These are phyloP conservation scores for Acrocephalus scirpaceus DNA, from an alignment of 2,797 vertebrate species.

Conservation along the genomic window DNA sequence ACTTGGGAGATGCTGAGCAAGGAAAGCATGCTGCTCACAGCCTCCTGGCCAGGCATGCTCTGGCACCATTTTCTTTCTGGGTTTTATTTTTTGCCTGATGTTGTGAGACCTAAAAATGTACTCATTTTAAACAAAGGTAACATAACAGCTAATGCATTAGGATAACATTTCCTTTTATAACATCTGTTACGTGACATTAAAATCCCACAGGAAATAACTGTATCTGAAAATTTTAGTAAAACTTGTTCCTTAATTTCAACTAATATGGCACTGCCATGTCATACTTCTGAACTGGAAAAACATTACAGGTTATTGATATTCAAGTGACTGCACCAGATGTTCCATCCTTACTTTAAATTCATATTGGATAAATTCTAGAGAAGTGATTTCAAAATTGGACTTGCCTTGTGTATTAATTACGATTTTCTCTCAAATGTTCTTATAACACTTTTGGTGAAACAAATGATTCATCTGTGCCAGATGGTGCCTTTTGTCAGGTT, in stretches of 20 bases:
- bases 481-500: conserved; percentile 38
- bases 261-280: neutral
- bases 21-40: neutral
- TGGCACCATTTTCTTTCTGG: neutral
- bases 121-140: neutral
- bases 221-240: neutral
- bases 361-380: neutral
- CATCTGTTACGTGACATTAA: neutral
- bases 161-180: neutral
- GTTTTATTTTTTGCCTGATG: neutral
- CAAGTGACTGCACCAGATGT: neutral
- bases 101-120: neutral
- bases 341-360: neutral
- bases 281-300: neutral
- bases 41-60: neutral
- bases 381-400: neutral
- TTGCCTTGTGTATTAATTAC: conserved; percentile 20
- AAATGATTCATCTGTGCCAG: neutral
- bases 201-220: neutral
- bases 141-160: neutral
- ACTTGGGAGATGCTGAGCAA: neutral
- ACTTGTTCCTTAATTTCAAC: neutral
- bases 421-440: conserved; percentile 16
- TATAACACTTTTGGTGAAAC: neutral
- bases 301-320: neutral